phyloP scores from a whole-genome alignment of 1,140 invertebrate genomes.

The Drosophila bocqueti region DNA sequence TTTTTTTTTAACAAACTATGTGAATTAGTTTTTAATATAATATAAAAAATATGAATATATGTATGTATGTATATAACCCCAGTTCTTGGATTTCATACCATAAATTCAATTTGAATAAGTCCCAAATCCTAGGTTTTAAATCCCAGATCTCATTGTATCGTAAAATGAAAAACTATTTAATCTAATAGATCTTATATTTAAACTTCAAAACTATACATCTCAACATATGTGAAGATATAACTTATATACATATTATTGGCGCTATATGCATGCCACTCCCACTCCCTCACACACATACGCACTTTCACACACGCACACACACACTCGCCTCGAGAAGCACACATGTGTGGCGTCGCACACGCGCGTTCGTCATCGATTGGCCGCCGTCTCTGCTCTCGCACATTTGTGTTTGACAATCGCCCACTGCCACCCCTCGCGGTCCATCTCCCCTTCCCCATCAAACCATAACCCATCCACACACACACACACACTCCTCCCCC shows the following conservation, averaged over 20 bases:
- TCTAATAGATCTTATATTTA: too few species aligned
- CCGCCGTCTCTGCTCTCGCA: constrained; percentile 67
- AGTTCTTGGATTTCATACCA: background rate
- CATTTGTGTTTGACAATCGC: constrained; percentile 61
- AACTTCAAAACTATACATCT: background rate
- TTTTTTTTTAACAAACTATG: too few species aligned
- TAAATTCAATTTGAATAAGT: background rate
- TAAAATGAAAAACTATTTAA: background rate
- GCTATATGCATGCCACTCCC: constrained; percentile 49
- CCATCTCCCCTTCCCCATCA: constrained; percentile 13
- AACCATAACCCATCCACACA: constrained; percentile 9
- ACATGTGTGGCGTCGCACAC: constrained; percentile 72
- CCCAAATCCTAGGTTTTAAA: background rate
- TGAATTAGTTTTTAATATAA: too few species aligned
- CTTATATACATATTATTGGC: constrained; percentile 52
- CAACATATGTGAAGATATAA: background rate
- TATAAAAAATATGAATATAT: too few species aligned
- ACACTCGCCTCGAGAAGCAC: constrained; percentile 8
- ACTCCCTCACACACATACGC: constrained; percentile 18
- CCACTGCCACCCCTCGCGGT: constrained; percentile 4
- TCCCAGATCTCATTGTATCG: background rate
- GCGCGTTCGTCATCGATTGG: constrained; percentile 79
- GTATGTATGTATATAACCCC: too few species aligned
- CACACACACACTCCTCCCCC: constrained; percentile 20
- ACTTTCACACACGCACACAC: constrained; percentile 19